phyloP scores from a whole-genome alignment of 1,140 invertebrate genomes.

The Aphaenogaster ashmeadi region DNA sequence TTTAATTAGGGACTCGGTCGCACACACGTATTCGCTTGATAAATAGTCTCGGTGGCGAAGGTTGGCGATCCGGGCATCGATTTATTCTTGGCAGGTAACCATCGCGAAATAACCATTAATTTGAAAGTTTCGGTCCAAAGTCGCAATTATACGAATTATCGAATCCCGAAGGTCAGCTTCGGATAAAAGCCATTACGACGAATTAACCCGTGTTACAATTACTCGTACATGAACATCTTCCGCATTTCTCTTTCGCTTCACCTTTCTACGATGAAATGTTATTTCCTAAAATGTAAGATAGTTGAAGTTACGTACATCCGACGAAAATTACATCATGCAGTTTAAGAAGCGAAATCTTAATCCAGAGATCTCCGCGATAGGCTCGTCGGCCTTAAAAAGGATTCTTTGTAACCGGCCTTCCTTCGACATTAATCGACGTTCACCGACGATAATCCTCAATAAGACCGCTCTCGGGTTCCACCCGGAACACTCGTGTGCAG shows the following conservation, averaged over 20 bases:
- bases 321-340: not conserved
- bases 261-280: not conserved
- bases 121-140: constrained; percentile 65
- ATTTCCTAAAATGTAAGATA: not conserved
- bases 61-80: constrained; percentile 77
- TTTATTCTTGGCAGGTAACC: constrained; percentile 74
- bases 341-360: constrained; percentile 39
- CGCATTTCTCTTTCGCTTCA: not conserved
- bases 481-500: constrained; percentile 48
- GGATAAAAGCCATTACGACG: constrained; percentile 45
- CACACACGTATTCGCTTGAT: constrained; percentile 72
- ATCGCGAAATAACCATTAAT: constrained; percentile 73
- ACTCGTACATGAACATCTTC: not conserved
- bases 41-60: constrained; percentile 79
- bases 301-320: not conserved
- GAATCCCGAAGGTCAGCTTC: constrained; percentile 50
- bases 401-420: constrained; percentile 53
- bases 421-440: constrained; percentile 67
- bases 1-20: constrained; percentile 78
- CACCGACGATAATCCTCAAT: constrained; percentile 67
- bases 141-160: constrained; percentile 74
- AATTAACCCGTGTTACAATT: constrained; percentile 45
- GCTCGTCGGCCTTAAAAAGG: constrained; percentile 42
- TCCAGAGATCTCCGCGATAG: constrained; percentile 11
- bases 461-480: constrained; percentile 41